A percentile compares a stretch with the other conserved stretches of the same genome.
phyloP scores from a whole-genome alignment of 2,888 invertebrate genomes.

The Oeneis ivallda region DNA sequence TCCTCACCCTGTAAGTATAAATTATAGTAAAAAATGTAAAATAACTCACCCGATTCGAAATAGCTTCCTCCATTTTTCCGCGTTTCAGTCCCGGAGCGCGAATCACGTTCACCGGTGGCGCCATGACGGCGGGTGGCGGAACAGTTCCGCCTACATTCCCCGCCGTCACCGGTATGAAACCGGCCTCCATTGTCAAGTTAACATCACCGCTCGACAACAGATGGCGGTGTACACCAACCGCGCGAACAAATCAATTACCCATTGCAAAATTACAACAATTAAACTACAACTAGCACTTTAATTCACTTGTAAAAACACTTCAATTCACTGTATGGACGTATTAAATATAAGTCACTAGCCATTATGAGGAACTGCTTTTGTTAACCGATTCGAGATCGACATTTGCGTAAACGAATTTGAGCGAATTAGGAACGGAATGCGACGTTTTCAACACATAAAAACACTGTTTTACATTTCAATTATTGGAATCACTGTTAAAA shows the following conservation, averaged over 20 bases:
- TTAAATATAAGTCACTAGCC: slow-evolving; percentile 57
- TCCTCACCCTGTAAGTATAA: neutral
- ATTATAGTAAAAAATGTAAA: neutral
- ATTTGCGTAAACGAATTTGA: slow-evolving; percentile 20
- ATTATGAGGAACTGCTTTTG: slow-evolving; percentile 59
- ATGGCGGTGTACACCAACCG: slow-evolving; percentile 53
- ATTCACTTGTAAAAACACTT: slow-evolving; percentile 47
- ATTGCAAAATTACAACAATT: slow-evolving; percentile 36
- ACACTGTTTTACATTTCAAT: slow-evolving; percentile 10
- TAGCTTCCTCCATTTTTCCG: slow-evolving; percentile 89
- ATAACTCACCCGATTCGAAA: slow-evolving; percentile 88
- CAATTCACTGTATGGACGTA: slow-evolving; percentile 65
- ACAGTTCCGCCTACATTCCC: slow-evolving; percentile 50
- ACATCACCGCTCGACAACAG: slow-evolving; percentile 56
- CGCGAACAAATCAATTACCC: slow-evolving; percentile 39
- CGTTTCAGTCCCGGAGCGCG: slow-evolving; percentile 89
- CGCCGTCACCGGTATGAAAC: slow-evolving; percentile 69
- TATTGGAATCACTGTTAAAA: slow-evolving; percentile 6
- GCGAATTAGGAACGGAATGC: slow-evolving; percentile 44
- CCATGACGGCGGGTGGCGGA: slow-evolving; percentile 60
- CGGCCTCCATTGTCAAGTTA: slow-evolving; percentile 74
- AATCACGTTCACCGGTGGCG: slow-evolving; percentile 84
- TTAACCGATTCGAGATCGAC: slow-evolving; percentile 41
- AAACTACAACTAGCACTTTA: slow-evolving; percentile 35
- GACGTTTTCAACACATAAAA: slow-evolving; percentile 28